phyloP scores from a whole-genome alignment of 2,888 invertebrate genomes.

The Podabrus alpinus region DNA sequence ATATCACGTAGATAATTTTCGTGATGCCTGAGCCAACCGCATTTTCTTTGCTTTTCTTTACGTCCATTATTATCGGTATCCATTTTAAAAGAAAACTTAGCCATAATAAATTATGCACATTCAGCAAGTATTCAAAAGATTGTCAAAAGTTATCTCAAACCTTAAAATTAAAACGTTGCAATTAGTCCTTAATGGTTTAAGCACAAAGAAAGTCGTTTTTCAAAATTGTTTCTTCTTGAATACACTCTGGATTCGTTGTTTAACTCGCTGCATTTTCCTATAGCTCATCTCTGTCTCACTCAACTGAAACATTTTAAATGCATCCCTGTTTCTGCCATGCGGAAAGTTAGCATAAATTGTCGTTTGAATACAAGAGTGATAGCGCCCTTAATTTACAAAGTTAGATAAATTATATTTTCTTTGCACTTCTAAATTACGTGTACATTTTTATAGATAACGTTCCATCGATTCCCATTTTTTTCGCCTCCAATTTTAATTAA shows the following conservation, averaged over 20 bases:
- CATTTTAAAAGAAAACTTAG: constrained; percentile 26
- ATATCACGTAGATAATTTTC: constrained; percentile 15
- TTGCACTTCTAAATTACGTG: constrained; percentile 29
- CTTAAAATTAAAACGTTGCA: constrained; percentile 55
- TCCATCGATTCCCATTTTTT: neutral
- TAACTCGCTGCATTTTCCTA: constrained; percentile 25
- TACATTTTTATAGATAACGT: constrained; percentile 21
- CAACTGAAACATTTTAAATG: constrained; percentile 19
- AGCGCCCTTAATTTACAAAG: constrained; percentile 52
- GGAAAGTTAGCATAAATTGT: constrained; percentile 42
- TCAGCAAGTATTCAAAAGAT: constrained; percentile 43
- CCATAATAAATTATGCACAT: constrained; percentile 34
- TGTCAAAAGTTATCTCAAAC: constrained; percentile 53
- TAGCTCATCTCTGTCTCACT: constrained; percentile 23
- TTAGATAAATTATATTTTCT: constrained; percentile 53
- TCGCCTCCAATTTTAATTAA: neutral
- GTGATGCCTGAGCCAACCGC: neutral
- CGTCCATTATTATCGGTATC: constrained; percentile 14
- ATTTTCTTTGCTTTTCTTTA: constrained; percentile 17
- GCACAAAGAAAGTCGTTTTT: constrained; percentile 57
- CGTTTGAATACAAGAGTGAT: constrained; percentile 52
- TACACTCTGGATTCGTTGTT: constrained; percentile 43
- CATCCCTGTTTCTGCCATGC: constrained; percentile 28
- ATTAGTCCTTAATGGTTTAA: constrained; percentile 55
- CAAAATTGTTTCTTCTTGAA: constrained; percentile 56